These are phyloP conservation scores for Phytoseiulus persimilis DNA, from an alignment of 2,888 invertebrate genomes.

Conservation along the genomic window DNA sequence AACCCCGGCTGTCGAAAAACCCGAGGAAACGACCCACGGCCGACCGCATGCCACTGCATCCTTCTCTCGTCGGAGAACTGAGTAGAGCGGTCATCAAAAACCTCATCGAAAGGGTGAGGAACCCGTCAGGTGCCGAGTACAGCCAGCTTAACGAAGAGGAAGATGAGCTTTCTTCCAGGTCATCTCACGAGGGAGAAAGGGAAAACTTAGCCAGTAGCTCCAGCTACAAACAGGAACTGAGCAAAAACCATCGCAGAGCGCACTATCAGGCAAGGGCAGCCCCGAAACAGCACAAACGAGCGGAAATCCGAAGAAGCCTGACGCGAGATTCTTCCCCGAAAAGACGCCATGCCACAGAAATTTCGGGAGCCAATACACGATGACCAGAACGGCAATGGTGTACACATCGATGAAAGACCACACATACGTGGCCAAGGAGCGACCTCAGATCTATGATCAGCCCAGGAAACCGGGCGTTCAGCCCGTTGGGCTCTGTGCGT, in stretches of 20 bases:
- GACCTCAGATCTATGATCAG: no score
- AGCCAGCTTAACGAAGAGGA: conserved; percentile 24
- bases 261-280: not conserved
- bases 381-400: not conserved
- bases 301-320: not conserved
- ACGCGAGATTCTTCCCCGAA: not conserved
- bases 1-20: conserved; percentile 97
- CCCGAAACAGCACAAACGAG: not conserved
- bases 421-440: not conserved
- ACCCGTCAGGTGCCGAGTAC: conserved; percentile 20
- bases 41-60: conserved; percentile 65
- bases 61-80: conserved; percentile 16
- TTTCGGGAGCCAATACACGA: not conserved
- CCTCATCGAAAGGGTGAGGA: conserved; percentile 9
- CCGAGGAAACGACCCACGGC: conserved; percentile 97
- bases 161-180: conserved; percentile 6
- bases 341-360: not conserved
- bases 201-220: not conserved
- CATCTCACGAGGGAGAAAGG: not conserved
- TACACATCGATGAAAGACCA: not conserved
- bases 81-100: conserved; percentile 27
- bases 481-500: no score
- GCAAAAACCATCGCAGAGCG: not conserved
- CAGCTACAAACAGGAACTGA: not conserved
- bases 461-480: no score